Base-by-base conservation (phyloP, 2,797 vertebrate genomes). In the Gymnoscopelus braueri region DNA sequence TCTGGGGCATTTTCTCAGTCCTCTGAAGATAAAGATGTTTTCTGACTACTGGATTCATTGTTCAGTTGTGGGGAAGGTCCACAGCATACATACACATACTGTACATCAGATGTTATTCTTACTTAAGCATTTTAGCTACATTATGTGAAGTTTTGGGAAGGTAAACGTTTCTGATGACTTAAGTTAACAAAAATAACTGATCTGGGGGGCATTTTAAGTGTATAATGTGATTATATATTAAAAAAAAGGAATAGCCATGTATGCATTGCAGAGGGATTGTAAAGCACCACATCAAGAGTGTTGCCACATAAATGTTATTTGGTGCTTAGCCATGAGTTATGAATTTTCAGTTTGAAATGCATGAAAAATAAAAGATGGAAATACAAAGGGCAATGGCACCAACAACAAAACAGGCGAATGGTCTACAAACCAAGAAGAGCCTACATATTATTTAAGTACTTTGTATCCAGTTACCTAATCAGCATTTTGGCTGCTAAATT, bases 1-100 rank as follows among this genome's bases (percentile, higher is more conserved):
- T 71, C 65, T 71, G 60, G 75, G 67, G 86, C 7, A 86, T 71
- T 91, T 57, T 74, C 91, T 92, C 90, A 91, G 88, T 91, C 87
- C 90, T 66, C 19, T 49, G 63, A 63, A 12, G 53, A 59, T 7
- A 59, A 11, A 67, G 59, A 87, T 86, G 80, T 71, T 88, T 84
- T 93, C 84, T 86, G 80, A 84, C 88, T 91, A 87, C 88, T 4
- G 52, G 54, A 75, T 54, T 68, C 53, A 60, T 65, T 77, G 73
- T 69, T 73, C 64, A 66, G 63, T 71, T 65, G 52, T 69, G 63
- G 70, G 64, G 80, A 56, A 71, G 65, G 69, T 69, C 64, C 72
- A 75, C 56, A 62, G 44, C 23, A 69, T 47, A 82, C 67, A 83
- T 23, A 76, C 5, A 44, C 39, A 44, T 44, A 44, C 7, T 10